Evolutionary conservation across 1,140 invertebrate genomes (phyloP), one percentile per base, ranked within the genome.

Genomic region (Manduca sexta): DNA sequence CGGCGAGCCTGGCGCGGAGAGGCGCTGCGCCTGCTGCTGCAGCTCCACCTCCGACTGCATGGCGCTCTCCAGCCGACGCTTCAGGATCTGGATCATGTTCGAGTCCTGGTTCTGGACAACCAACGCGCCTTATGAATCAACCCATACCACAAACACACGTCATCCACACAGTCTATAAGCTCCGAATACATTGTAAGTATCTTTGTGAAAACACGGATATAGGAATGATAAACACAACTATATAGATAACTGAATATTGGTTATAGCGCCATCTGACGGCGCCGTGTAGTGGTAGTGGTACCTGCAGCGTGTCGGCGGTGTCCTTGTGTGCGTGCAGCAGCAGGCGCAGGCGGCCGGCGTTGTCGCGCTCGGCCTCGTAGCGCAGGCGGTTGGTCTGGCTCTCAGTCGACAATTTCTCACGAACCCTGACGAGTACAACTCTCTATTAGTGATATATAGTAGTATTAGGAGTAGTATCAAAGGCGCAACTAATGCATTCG

Each of bases 31-130:
- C 12, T 87, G 74, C 49, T 88, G 90, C 49, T 90, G 88, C 26
- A 92, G 72, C 49, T 90, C 89, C 35, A 89, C 86, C 50, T 92
- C 90, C 7, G 90, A 88, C 29, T 91, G 88, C 47, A 90, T 77
- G 0, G 88, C 86, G 0, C 86, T 75, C 55, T 92, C 91, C 0
- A 93, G 62, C 2, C 89, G 87, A 10, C 88, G 85, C 33, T 89
- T 87, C 54, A 92, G 81, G 30, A 90, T 88, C 61, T 90, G 85
- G 45, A 92, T 89, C 52, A 91, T 87, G 48, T 88, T 84, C 1
- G 89, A 86, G 67, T 91, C 90, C 69, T 91, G 88, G 31, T 88
- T 81, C 73, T 90, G 63, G 3, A 34, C 18, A 55, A 52, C 41
- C 17, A 17, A 29, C 40, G 2, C 5, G 7, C n/a, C n/a, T n/a